Base-by-base conservation (phyloP, 2,888 invertebrate species). In the Drosophila parthenogenetica region DNA sequence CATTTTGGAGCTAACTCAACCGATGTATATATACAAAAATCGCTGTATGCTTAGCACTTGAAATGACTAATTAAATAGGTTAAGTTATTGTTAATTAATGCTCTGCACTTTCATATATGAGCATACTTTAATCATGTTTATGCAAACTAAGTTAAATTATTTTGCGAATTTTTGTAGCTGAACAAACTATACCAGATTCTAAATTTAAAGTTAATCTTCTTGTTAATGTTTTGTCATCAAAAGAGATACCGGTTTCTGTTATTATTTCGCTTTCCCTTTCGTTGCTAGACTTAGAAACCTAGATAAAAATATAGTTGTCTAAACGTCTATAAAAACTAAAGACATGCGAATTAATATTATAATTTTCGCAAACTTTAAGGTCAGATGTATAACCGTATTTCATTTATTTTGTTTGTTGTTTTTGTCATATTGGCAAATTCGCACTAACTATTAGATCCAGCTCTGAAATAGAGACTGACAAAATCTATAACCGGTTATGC, bases 1-100 rank as follows among this genome's bases (percentile, higher is more conserved):
- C 32, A 22, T 25, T 48, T 13, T 29, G 13, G 16, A 2, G 7
- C 35, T 13, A 2, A 55, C 17, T 19, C 19, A 1, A 3, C 8
- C 22, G 11, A 7, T n/a, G n/a, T 63, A 55, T 63, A 55, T 63
- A 63, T 63, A 63, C 39, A 14, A 40, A 42, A 19, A 2, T 62
- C 19, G 4, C 13, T 11, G 22, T 8, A 17, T 16, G 14, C 1
- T 11, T 2, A 5, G 13, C 11, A 53, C 17, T 42, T 10, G 16
- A 35, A 13, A 10, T 22, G 22, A 55, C 10, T 51, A 25, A 8
- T 29, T 2, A 29, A 29, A 29, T 8, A 29, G 7, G 7, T 29
- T 22, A 22, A 22, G 5, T 22, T 22, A 22, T 22, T 5, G 5
- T 5, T 29, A 29, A 29, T 29, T 29, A 29, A 7, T 22, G 22